Base-by-base conservation (phyloP, 2,113 vertebrate genomes). In the Tor tambroides region DNA sequence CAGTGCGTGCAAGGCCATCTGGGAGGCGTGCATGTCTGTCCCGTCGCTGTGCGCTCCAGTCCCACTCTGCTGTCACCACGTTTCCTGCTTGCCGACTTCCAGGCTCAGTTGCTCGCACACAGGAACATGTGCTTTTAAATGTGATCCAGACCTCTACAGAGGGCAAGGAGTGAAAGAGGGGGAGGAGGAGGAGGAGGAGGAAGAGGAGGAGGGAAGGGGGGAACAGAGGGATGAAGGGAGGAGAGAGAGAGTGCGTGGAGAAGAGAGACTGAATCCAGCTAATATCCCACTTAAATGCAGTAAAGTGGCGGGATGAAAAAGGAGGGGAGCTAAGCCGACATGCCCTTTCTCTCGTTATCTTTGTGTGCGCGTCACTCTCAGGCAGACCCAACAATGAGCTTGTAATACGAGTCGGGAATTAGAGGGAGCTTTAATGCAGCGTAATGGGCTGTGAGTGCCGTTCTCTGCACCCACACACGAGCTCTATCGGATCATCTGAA, bases 121-220 rank as follows among this genome's bases (percentile, higher is more conserved):
- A 94, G 92, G 89, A 96, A 95, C 96, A 97, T 96, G 96, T 96
- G 89, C 96, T 96, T 96, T 97, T 96, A 96, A 97, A 98, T 98
- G 95, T 95, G 95, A 97, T 96, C 96, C 97, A 98, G 97, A 96
- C 94, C 94, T 94, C 95, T 90, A 93, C 93, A 94, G 95, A 89
- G 93, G 91, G 94, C 89, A 89, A 89, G 92, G 92, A 92, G 43
- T 83, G 69, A 67, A 67, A 78, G 69, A 54, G 54, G 83, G 69
- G 63, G 72, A 81, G 21, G 21, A 72, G 9, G 9, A 72, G 32
- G 69, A 72, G 4, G 32, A 21, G 67, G 28, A 67, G 84, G 65
- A n/a, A 67, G 63, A 5, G 88, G 90, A 92, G 92, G 35, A 80
- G 49, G 76, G 63, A 5, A 88, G 90, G 92, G 92, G 35, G 82